A percentile compares a stretch with the other conserved stretches of the same genome.
Conservation (phyloP, 2,113 vertebrate species). For the Datnioides undecimradiatus region DNA sequence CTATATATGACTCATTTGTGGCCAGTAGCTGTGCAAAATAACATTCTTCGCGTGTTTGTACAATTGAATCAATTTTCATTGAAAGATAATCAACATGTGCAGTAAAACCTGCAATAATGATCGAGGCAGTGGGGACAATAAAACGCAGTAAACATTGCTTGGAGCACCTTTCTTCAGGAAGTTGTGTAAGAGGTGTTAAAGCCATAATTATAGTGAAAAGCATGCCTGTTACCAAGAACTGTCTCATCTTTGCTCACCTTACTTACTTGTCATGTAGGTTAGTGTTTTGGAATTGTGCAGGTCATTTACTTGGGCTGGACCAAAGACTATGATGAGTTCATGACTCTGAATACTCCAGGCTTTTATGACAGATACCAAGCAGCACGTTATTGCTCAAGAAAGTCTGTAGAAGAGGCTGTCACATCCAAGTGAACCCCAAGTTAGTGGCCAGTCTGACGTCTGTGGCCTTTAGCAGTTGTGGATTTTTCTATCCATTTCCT, state of each 20-base stretch:
- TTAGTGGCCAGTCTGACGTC: too few relatives aligned
- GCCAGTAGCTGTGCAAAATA: slow-evolving; percentile 1
- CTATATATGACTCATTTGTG: slow-evolving; percentile 33
- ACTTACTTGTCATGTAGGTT: slow-evolving; percentile 6
- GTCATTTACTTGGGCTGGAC: too few relatives aligned
- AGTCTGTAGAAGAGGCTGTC: too few relatives aligned
- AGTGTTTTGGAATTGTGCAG: too few relatives aligned
- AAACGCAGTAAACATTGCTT: slow-evolving; percentile 54
- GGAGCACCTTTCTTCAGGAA: slow-evolving; percentile 30
- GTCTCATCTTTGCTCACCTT: slow-evolving; percentile 7
- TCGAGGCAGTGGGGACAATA: slow-evolving; percentile 19
- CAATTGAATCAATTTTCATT: slow-evolving; percentile 14
- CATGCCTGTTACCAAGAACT: not conserved
- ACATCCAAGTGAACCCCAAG: too few relatives aligned
- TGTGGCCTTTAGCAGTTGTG: too few relatives aligned
- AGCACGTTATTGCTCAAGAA: too few relatives aligned
- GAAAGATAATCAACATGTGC: slow-evolving; percentile 26
- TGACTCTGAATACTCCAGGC: not conserved
- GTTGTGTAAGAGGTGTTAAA: slow-evolving; percentile 51
- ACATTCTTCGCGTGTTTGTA: slow-evolving; percentile 53
- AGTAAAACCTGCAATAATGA: slow-evolving; percentile 27
- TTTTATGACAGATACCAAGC: too few relatives aligned
- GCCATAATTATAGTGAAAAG: slow-evolving; percentile 58
- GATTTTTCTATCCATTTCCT: too few relatives aligned
- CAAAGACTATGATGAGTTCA: too few relatives aligned